Evolutionary conservation across 2,888 invertebrate species (phyloP).

Genomic region (Meteorus cinctellus): DNA sequence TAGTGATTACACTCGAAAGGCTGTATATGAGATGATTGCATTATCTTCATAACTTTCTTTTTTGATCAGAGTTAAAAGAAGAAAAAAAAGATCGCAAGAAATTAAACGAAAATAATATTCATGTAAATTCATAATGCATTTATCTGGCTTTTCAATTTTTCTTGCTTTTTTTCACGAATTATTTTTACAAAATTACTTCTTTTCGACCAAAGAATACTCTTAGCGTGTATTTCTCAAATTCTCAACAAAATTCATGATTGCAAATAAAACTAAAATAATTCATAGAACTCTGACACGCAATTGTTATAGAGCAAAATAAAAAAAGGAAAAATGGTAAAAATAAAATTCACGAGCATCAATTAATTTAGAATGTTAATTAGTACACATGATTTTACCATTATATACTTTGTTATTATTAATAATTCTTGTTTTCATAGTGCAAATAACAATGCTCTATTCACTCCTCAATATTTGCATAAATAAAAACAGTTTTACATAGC

Average conservation of each 20-base stretch:
- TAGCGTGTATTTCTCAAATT: background rate
- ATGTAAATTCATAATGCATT: background rate
- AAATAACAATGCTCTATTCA: background rate
- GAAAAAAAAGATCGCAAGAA: background rate
- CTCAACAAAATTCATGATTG: background rate
- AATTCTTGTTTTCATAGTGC: background rate
- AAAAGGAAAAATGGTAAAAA: background rate
- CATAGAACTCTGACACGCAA: background rate
- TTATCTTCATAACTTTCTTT: background rate
- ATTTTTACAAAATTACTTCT: background rate
- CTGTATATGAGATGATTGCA: background rate
- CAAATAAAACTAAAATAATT: background rate
- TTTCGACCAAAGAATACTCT: slow-evolving; percentile 2
- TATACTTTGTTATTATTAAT: background rate
- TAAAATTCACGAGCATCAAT: background rate
- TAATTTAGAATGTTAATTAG: background rate
- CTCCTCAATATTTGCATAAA: background rate
- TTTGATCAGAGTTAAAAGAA: too few relatives aligned
- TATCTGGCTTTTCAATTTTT: background rate
- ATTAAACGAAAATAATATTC: background rate
- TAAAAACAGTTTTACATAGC: slow-evolving; percentile 7
- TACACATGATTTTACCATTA: background rate
- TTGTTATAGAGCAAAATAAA: background rate
- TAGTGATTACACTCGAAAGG: slow-evolving; percentile 9
- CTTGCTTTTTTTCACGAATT: background rate